phyloP scores from a whole-genome alignment of 2,888 invertebrate genomes.

The Nemoura dubitans region DNA sequence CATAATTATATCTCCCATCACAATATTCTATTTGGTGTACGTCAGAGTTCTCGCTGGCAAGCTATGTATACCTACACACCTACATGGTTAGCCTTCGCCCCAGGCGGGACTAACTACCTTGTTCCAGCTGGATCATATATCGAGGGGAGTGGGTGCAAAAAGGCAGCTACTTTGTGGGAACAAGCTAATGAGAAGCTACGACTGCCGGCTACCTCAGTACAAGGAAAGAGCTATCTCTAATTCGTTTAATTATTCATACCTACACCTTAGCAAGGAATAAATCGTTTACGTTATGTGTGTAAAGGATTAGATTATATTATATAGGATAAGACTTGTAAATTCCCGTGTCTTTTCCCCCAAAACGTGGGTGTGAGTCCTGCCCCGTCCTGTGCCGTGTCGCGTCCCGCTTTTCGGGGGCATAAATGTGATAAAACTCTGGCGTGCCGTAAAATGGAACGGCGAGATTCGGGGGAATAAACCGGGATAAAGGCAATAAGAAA shows the following conservation, averaged over 20 bases:
- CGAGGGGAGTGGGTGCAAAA: background rate
- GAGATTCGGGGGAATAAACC: background rate
- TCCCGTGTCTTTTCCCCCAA: background rate
- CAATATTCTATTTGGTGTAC: background rate
- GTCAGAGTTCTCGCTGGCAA: background rate
- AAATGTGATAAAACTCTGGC: background rate
- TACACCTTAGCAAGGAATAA: background rate
- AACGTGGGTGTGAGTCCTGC: too few species aligned
- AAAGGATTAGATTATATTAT: background rate
- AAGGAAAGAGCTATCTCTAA: slow-evolving; percentile 1
- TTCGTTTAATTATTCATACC: background rate
- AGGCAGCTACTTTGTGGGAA: background rate
- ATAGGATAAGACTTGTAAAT: background rate
- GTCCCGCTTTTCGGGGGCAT: background rate
- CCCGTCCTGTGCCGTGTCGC: too few species aligned
- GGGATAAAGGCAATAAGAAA: background rate
- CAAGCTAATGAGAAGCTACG: background rate
- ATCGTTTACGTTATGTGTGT: background rate
- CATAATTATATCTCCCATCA: background rate
- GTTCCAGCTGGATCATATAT: background rate
- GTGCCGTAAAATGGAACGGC: background rate
- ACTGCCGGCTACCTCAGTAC: background rate
- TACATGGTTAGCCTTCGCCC: background rate
- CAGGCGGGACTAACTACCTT: background rate
- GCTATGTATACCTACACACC: too few species aligned